Percentiles rank a stretch among this genome's conserved stretches.
Conservation (phyloP, 2,797 vertebrate genomes). For the Protosalanx chinensis region DNA sequence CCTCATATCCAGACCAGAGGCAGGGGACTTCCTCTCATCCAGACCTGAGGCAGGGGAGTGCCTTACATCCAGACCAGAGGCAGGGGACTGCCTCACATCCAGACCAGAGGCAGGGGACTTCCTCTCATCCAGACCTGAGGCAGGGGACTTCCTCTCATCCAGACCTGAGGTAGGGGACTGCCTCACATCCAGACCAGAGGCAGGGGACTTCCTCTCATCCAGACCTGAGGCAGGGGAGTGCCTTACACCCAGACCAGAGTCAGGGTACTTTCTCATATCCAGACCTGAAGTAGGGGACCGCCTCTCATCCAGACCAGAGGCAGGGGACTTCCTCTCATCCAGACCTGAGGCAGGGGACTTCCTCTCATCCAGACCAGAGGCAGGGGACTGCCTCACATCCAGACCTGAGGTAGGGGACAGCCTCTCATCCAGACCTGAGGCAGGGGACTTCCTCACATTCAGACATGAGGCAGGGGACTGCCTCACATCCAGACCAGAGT, state of each 20-base stretch:
- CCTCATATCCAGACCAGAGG: no score
- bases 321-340: background rate
- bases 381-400: slow-evolving; percentile 26
- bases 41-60: slow-evolving; percentile 27
- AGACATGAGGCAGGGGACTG: no score
- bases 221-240: no score
- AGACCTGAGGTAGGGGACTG: slow-evolving; percentile 28
- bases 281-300: slow-evolving; percentile 27
- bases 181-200: slow-evolving; percentile 16
- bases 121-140: background rate
- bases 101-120: no score
- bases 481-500: no score
- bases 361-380: background rate
- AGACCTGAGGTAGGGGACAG: slow-evolving; percentile 28
- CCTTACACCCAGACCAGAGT: no score
- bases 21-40: slow-evolving; percentile 24
- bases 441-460: slow-evolving; percentile 17
- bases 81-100: background rate
- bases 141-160: slow-evolving; percentile 26
- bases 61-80: slow-evolving; percentile 16
- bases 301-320: slow-evolving; percentile 17
- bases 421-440: slow-evolving; percentile 17
- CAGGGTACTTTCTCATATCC: slow-evolving; percentile 22
- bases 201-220: slow-evolving; percentile 17
- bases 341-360: no score